Evolutionary conservation across 2,113 vertebrate genomes (phyloP).

Genomic region (Himantopus leucocephalus): DNA sequence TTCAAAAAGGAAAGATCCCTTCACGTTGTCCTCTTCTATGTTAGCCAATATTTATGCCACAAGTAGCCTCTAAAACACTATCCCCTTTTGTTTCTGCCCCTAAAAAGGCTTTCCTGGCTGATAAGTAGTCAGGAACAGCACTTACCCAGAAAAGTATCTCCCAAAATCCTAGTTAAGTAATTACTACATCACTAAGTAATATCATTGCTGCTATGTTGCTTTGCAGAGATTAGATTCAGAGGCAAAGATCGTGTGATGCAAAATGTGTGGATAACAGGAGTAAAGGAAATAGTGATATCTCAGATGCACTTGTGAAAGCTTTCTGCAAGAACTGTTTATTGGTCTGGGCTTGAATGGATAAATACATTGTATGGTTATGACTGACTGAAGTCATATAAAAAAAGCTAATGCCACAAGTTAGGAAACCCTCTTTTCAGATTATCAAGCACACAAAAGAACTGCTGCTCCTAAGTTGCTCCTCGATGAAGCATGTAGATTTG

Average conservation of each 20-base stretch:
- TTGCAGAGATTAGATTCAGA: background rate
- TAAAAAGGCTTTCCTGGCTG: background rate
- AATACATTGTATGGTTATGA: background rate
- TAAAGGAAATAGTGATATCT: background rate
- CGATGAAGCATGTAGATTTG: background rate
- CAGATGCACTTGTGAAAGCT: background rate
- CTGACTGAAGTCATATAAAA: background rate
- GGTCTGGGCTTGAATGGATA: background rate
- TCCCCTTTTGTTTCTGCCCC: background rate
- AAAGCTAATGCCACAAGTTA: background rate
- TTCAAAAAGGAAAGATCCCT: background rate
- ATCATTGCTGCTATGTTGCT: background rate
- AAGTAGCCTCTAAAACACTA: background rate
- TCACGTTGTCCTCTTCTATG: background rate
- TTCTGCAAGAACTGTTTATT: background rate
- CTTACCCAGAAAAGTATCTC: background rate
- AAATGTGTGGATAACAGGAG: background rate
- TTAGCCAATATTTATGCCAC: background rate
- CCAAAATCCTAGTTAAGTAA: background rate
- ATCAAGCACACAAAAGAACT: background rate
- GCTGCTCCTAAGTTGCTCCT: background rate
- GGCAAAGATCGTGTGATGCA: background rate
- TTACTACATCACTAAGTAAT: background rate
- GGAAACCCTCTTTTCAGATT: background rate
- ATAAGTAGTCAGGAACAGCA: background rate